Conservation (phyloP, 2,888 invertebrate species). For the Noctua janthina region DNA sequence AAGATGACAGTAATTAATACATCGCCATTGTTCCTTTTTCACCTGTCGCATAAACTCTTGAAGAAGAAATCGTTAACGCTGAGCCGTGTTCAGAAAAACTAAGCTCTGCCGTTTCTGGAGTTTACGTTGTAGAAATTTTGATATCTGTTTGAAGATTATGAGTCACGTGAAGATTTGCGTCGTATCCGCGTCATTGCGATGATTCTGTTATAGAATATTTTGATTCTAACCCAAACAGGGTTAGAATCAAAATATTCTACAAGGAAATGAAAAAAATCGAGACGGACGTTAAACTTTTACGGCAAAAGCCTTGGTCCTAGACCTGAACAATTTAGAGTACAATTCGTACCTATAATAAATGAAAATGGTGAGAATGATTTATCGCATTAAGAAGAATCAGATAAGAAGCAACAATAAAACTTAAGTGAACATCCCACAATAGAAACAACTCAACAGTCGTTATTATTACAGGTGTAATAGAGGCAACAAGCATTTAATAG, state of each 20-base stretch:
- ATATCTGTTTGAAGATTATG: constrained; percentile 18
- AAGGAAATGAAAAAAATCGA: not conserved
- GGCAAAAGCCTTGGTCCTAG: not conserved
- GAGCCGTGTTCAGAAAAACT: constrained; percentile 12
- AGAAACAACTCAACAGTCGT: constrained; percentile 14
- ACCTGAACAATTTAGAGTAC: not conserved
- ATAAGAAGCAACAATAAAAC: constrained; percentile 25
- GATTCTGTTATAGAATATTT: too few species aligned
- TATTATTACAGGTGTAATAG: constrained; percentile 24
- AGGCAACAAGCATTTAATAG: constrained; percentile 40
- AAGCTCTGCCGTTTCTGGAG: constrained; percentile 11
- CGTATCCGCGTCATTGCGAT: constrained; percentile 13
- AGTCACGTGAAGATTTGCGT: constrained; percentile 29
- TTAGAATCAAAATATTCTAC: not conserved
- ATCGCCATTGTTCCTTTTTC: constrained; percentile 57
- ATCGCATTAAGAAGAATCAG: constrained; percentile 3
- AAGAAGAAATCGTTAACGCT: constrained; percentile 43
- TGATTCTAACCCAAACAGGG: too few species aligned
- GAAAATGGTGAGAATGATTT: not conserved
- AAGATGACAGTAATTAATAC: constrained; percentile 58
- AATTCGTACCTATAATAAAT: not conserved
- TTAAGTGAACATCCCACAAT: constrained; percentile 23
- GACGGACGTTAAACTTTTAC: not conserved
- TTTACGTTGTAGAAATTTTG: constrained; percentile 33
- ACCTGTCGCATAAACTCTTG: constrained; percentile 56